phyloP scores from a whole-genome alignment of 2,113 vertebrate species.

The Colius striatus region DNA sequence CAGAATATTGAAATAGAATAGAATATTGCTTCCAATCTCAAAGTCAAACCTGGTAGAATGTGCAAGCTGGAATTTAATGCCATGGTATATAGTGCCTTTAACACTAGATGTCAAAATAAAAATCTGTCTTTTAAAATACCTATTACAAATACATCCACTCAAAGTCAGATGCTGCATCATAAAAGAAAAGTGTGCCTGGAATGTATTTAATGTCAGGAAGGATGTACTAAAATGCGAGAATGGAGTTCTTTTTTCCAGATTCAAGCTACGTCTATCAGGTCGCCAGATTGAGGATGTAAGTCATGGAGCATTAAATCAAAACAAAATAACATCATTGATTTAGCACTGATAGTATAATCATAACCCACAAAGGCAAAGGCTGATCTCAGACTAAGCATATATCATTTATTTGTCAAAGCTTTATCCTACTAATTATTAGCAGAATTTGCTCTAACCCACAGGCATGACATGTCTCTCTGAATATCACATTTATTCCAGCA shows the following conservation, averaged over 20 bases:
- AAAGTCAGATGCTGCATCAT: background rate
- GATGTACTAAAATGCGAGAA: background rate
- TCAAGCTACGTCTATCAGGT: background rate
- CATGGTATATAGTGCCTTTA: background rate
- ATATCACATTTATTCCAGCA: background rate
- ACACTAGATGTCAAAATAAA: slow-evolving; percentile 49
- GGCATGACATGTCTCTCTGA: background rate
- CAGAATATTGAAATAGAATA: background rate
- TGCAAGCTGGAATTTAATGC: slow-evolving; percentile 13
- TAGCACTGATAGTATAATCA: background rate
- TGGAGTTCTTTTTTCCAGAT: background rate
- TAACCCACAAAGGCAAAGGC: background rate
- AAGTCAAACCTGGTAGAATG: slow-evolving; percentile 3
- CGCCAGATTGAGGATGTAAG: background rate
- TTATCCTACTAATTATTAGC: background rate
- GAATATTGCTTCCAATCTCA: background rate
- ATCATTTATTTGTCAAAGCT: background rate
- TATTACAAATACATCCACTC: slow-evolving; percentile 36
- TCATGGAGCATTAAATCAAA: background rate
- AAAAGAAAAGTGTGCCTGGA: background rate
- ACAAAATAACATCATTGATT: background rate
- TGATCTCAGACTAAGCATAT: background rate
- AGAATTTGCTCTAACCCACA: background rate
- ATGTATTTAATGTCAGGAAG: background rate
- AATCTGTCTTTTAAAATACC: slow-evolving; percentile 33